Evolutionary conservation across 2,888 invertebrate species (phyloP), one percentile per base, ranked within the genome.

Genomic region (Anoncus sp.): DNA sequence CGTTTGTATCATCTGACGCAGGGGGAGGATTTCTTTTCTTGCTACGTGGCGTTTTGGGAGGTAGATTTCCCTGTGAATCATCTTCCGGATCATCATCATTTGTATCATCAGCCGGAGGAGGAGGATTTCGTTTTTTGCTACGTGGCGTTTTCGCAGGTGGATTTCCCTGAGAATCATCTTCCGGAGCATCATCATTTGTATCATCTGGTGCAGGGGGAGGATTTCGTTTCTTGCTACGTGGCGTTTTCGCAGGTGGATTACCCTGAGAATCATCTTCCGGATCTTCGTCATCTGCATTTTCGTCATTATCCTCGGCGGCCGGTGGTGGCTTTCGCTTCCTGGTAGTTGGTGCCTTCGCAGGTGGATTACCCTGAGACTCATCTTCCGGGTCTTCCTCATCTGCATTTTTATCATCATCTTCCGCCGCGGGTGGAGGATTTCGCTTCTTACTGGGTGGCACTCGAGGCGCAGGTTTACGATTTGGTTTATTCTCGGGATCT

Each of bases 91-190:
- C 53, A 6, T 35, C 35, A 14, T 59, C 47, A 51, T 75, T 53
- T 4, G 59, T n/a, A 59, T 70, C 43, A 0, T 71, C 51, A 31
- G 31, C 35, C 20, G 67, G 57, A 24, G 45, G 31, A 6, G 51
- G 24, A 43, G 24, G 38, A 10, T 31, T 51, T 60, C 22, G 49
- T 35, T 63, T n/a, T n/a, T n/a, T n/a, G n/a, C n/a, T n/a, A n/a
- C n/a, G n/a, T n/a, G n/a, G n/a, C n/a, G n/a, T n/a, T n/a, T n/a
- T n/a, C n/a, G n/a, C n/a, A n/a, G n/a, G n/a, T n/a, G n/a, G n/a
- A n/a, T n/a, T n/a, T n/a, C n/a, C n/a, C n/a, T n/a, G n/a, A n/a
- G 53, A 43, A 14, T 63, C 57, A 45, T 72, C 70, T 9, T 75
- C 55, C 18, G 38, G 20, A 35, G 72, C 40, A n/a, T 27, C 31